Base-by-base conservation (phyloP, 2,797 vertebrate species). In the Schizothorax lantsangensis region DNA sequence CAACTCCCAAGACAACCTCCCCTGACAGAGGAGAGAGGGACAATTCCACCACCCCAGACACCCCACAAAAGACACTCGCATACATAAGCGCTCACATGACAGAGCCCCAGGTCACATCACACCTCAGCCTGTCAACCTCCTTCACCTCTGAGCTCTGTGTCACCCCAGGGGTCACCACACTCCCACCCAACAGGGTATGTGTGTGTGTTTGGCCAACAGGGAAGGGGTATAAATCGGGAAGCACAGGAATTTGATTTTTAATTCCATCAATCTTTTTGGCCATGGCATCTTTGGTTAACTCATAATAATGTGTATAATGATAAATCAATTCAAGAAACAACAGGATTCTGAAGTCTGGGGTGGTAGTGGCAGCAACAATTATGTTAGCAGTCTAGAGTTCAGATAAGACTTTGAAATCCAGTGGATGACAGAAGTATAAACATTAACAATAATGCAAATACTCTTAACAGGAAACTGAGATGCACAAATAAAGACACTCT, bases 1-100 rank as follows among this genome's bases (percentile, higher is more conserved):
- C 62, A 87, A 90, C 89, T 93, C 91, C 89, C 90, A 90, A 90
- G 89, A 89, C 89, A 78, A 79, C 77, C 72, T 62, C 82, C 85
- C 87, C 26, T 89, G 85, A 90, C 88, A 89, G 74, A 84, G 86
- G 89, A 79, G 66, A 68, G 64, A 69, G 66, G 33, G 83, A 81
- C 43, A 57, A 84, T 89, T 86, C 87, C 86, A 91, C 87, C 33
- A 87, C 82, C 81, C 47, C 90, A 82, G 88, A 75, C 38, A 88
- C 84, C 85, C 40, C 89, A 87, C 64, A 83, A 62, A 84, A 77
- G 86, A 74, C 59, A 79, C 66, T 86, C 12, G 81, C 69, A 69
- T 77, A 84, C 52, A 79, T 64, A 73, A 74, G 81, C 85, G 69
- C 80, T 86, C 89, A 90, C 85, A 88, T 81, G 86, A 86, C 91